Percentiles rank a stretch among this genome's conserved stretches.
Evolutionary conservation across 2,113 vertebrate genomes (phyloP).

Genomic region (Mirounga angustirostris): DNA sequence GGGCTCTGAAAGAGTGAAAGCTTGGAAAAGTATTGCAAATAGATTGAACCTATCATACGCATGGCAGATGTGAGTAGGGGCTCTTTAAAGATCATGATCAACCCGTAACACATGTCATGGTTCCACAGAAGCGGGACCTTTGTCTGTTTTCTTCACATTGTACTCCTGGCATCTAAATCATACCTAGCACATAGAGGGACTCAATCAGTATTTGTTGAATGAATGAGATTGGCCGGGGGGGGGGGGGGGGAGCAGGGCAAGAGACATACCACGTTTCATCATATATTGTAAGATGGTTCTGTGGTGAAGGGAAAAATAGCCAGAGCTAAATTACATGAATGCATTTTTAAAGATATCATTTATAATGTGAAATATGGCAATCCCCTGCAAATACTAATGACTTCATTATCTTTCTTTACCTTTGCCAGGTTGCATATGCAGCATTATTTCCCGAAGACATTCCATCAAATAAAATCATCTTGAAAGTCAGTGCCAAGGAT

Average conservation of each 20-base stretch:
- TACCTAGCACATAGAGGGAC: no score
- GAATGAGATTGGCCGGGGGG: background rate
- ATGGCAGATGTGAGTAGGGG: background rate
- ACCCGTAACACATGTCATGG: background rate
- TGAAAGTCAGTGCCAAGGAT: conserved; percentile 93
- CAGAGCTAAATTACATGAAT: background rate
- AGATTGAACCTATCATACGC: background rate
- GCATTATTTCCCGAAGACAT: conserved; percentile 93
- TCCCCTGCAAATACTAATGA: background rate
- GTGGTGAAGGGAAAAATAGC: background rate
- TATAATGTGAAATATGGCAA: background rate
- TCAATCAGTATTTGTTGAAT: conserved; percentile 8
- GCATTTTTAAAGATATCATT: conserved; percentile 16
- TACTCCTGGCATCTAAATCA: background rate
- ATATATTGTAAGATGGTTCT: background rate
- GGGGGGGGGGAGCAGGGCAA: background rate
- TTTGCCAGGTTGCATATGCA: conserved; percentile 90
- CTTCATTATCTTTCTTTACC: background rate
- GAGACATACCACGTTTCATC: background rate
- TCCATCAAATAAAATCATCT: conserved; percentile 91
- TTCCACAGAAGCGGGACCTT: background rate
- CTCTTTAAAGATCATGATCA: background rate
- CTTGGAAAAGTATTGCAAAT: background rate
- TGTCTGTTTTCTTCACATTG: background rate
- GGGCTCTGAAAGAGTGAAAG: no score